phyloP scores from a whole-genome alignment of 2,888 invertebrate genomes.

The Hipparchia sbordonii region DNA sequence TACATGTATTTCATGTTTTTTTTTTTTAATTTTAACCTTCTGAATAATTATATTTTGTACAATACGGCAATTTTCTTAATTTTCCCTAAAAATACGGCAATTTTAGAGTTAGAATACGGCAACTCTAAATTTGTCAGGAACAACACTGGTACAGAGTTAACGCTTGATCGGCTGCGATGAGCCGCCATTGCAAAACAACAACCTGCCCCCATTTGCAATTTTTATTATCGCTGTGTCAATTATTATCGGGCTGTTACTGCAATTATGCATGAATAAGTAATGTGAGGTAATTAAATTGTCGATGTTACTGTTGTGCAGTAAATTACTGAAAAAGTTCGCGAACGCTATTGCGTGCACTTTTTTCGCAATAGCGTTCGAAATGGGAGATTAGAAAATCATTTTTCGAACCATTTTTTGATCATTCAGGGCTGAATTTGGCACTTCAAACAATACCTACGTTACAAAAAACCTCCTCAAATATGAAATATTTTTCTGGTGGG shows the following conservation, averaged over 20 bases:
- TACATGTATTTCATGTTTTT: no score
- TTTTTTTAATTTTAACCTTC: no score
- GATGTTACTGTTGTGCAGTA: background rate
- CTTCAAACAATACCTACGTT: no score
- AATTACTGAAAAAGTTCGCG: background rate
- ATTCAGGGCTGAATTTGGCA: background rate
- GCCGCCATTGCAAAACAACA: conserved; percentile 12
- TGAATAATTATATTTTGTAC: no score
- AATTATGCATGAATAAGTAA: conserved; percentile 21
- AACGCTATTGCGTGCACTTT: background rate
- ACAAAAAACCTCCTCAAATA: no score
- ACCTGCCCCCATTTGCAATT: conserved; percentile 25
- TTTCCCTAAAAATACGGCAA: no score
- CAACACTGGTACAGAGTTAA: conserved; percentile 1
- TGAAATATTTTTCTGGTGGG: no score
- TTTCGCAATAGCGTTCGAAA: background rate
- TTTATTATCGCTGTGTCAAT: conserved; percentile 24
- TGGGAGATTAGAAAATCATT: background rate
- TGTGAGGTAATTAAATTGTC: conserved; percentile 14
- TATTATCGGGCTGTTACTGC: conserved; percentile 16
- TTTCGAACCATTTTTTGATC: no score
- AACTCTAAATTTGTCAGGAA: no score
- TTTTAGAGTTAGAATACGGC: no score
- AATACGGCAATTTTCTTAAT: no score
- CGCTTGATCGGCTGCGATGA: conserved; percentile 18